These are phyloP conservation scores for Lucinisca nassula DNA, from an alignment of 2,888 invertebrate genomes.

Conservation along the genomic window DNA sequence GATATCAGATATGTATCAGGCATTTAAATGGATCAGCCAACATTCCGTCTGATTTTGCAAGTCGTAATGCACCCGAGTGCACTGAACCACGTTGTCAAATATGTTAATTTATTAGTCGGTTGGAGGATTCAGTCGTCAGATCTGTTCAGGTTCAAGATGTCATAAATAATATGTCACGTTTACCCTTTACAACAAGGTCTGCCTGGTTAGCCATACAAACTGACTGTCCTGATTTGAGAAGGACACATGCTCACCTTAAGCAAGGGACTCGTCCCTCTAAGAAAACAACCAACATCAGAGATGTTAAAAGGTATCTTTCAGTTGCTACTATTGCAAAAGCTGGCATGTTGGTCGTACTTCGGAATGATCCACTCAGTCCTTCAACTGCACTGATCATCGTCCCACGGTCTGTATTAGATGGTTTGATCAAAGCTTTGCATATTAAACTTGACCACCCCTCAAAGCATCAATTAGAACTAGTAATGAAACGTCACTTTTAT, in stretches of 20 bases:
- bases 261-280: too few species aligned
- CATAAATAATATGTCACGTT: not conserved
- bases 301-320: not conserved
- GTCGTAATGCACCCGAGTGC: conserved; percentile 50
- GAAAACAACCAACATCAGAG: not conserved
- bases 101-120: not conserved
- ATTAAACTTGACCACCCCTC: not conserved
- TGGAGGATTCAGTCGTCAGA: conserved; percentile 28
- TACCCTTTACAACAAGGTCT: not conserved
- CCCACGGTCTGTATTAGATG: not conserved
- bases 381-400: not conserved
- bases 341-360: not conserved
- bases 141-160: not conserved
- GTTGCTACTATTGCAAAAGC: not conserved
- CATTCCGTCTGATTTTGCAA: conserved; percentile 53
- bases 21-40: conserved; percentile 42
- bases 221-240: not conserved
- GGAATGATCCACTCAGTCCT: not conserved
- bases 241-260: not conserved
- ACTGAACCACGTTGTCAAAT: conserved; percentile 35
- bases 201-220: not conserved
- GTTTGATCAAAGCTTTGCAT: not conserved
- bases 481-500: not conserved
- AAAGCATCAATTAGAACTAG: not conserved
- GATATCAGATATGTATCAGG: conserved; percentile 37